Evolutionary conservation across 2,113 vertebrate species (phyloP).

Genomic region (Protobothrops mucrosquamatus): DNA sequence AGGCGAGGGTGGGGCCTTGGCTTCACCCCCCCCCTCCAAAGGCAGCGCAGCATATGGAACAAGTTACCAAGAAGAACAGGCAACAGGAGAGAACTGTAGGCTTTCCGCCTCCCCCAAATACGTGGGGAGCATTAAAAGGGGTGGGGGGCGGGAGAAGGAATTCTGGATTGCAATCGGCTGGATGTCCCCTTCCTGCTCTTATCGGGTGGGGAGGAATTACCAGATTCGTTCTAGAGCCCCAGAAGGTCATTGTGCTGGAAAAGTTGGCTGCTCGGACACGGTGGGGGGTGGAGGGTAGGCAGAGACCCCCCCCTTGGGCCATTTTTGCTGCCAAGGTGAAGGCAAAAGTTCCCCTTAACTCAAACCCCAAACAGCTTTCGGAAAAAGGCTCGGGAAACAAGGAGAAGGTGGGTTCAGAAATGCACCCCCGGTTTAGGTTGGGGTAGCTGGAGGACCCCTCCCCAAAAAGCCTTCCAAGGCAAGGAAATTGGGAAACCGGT

Average conservation of each 20-base stretch:
- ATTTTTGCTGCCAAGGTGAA: background rate
- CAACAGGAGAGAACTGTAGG: background rate
- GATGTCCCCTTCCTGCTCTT: background rate
- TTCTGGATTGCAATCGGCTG: background rate
- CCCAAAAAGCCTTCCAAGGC: no score
- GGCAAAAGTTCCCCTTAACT: background rate
- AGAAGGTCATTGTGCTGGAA: background rate
- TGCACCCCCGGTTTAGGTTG: background rate
- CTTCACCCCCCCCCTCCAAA: background rate
- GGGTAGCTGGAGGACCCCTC: no score
- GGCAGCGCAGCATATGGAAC: conserved; percentile 1
- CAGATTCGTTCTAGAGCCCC: background rate
- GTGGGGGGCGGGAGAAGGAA: background rate
- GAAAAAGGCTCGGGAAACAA: background rate
- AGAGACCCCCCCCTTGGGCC: background rate
- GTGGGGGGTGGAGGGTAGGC: no score
- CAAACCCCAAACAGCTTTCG: background rate
- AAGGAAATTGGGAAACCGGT: no score
- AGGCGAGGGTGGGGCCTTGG: no score
- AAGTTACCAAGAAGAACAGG: background rate
- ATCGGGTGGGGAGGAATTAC: rapidly evolving
- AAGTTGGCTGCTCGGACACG: background rate
- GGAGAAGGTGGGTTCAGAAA: background rate
- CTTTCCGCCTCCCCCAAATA: background rate
- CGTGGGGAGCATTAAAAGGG: background rate